Evolutionary conservation across 2,888 invertebrate species (phyloP).

Genomic region (Schrankia costaestrigalis): DNA sequence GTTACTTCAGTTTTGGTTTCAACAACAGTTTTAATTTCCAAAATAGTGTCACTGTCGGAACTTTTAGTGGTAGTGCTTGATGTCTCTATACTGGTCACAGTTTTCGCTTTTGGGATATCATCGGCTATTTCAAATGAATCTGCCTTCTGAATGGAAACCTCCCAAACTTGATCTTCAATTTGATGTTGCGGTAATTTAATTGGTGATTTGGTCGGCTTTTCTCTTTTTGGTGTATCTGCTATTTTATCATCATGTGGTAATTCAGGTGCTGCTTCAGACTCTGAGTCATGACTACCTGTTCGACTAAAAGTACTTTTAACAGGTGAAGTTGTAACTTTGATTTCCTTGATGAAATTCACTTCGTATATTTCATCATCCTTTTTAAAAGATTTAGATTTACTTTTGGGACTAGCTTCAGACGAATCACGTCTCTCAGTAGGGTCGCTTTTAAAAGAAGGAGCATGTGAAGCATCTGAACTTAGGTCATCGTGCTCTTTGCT

Average conservation of each 20-base stretch:
- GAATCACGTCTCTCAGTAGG: constrained; percentile 62
- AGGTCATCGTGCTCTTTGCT: constrained; percentile 74
- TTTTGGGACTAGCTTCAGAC: constrained; percentile 68
- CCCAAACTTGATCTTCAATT: constrained; percentile 72
- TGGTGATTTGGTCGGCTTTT: constrained; percentile 60
- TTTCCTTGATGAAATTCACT: constrained; percentile 77
- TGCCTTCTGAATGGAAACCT: constrained; percentile 65
- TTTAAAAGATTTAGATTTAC: constrained; percentile 73
- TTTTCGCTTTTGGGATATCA: constrained; percentile 47
- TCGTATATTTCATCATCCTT: constrained; percentile 74
- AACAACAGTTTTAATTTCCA: constrained; percentile 48
- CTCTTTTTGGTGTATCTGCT: constrained; percentile 63
- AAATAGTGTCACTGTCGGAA: constrained; percentile 46
- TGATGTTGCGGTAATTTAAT: constrained; percentile 69
- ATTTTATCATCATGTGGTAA: constrained; percentile 69
- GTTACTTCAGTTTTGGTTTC: constrained; percentile 49
- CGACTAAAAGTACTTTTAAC: constrained; percentile 74
- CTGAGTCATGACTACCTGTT: constrained; percentile 79
- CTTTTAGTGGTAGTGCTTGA: constrained; percentile 45
- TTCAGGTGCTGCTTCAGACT: constrained; percentile 77
- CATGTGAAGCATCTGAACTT: constrained; percentile 73
- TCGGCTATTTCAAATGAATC: constrained; percentile 63
- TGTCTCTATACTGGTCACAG: constrained; percentile 36
- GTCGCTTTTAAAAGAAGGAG: constrained; percentile 71
- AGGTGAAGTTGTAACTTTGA: constrained; percentile 75